These are phyloP conservation scores for Labeo catla DNA, from an alignment of 2,113 vertebrate genomes.

Conservation along the genomic window DNA sequence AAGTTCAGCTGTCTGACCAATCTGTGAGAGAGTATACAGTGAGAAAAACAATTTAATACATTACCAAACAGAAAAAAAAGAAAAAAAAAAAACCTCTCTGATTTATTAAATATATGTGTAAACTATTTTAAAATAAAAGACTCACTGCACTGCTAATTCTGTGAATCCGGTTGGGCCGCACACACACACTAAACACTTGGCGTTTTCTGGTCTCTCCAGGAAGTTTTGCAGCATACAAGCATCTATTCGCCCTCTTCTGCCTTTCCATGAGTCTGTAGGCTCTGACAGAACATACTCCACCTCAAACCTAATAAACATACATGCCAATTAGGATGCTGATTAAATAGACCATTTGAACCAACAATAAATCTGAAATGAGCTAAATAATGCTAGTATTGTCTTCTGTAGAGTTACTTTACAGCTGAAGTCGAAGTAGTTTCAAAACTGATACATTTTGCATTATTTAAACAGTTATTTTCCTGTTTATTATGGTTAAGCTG, in stretches of 20 bases:
- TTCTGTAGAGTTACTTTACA: neutral
- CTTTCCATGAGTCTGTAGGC: slow-evolving; percentile 79
- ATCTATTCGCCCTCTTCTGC: slow-evolving; percentile 83
- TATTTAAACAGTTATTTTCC: neutral
- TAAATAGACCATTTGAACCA: neutral
- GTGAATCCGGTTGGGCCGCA: slow-evolving; percentile 89
- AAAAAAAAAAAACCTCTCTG: no score
- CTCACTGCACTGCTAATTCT: slow-evolving; percentile 84
- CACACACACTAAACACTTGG: slow-evolving; percentile 84
- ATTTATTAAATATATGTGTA: neutral
- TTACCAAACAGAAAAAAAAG: neutral
- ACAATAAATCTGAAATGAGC: neutral
- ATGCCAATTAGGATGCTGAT: neutral
- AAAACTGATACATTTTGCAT: neutral
- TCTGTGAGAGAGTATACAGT: slow-evolving; percentile 54
- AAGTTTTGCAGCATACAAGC: slow-evolving; percentile 78
- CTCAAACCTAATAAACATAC: slow-evolving; percentile 81
- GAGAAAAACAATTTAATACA: neutral
- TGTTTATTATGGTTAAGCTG: neutral
- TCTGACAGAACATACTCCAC: slow-evolving; percentile 89
- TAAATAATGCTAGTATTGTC: neutral
- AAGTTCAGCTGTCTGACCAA: slow-evolving; percentile 72
- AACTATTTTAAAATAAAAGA: neutral
- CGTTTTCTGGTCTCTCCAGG: slow-evolving; percentile 73
- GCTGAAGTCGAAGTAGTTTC: neutral